Evolutionary conservation across 2,888 invertebrate genomes (phyloP), one percentile per base, ranked within the genome.

Genomic region (Hypolimnas misippus): DNA sequence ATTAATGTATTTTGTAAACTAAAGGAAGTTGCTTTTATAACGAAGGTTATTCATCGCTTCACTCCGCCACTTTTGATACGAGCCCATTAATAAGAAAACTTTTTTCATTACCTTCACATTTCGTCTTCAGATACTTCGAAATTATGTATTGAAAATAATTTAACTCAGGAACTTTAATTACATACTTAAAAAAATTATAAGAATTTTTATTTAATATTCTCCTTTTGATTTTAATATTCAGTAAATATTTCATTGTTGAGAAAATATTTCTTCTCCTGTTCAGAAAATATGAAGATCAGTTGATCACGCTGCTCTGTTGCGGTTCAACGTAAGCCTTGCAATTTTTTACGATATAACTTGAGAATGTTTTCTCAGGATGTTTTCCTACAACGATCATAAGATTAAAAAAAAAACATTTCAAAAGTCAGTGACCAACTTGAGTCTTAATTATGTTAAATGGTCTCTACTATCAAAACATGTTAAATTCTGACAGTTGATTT

Each of bases 21-120:
- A 51, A 14, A 51, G 51, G 51, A 51, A 51, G 10, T 51, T 31
- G 10, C 50, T 25, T 29, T 51, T 51, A 33, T 51, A 31, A 14
- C 14, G 31, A 51, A 51, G 51, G 16, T 51, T 51, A 16, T 31
- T 51, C 31, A 51, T 51, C 51, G 16, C 17, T 17, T 31, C 17
- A 14, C 16, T 16, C 31, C 29, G 14, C 16, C 51, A 46, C 19
- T 46, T 21, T 46, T 46, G 44, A 46, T 46, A 33, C 17, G 51
- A 17, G 29, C 31, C 51, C 51, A 51, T 51, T 51, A 51, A 51
- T 51, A 51, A 10, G 51, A 31, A 51, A 51, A 51, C 31, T 46
- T 51, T 51, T 51, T 51, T 51, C 51, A 51, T 51, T 51, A 51
- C 31, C 31, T 51, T 16, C n/a, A 51, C 31, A 51, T 51, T 51